These are phyloP conservation scores for Drosophila prostipennis DNA, from an alignment of 2,888 invertebrate species.

Conservation along the genomic window DNA sequence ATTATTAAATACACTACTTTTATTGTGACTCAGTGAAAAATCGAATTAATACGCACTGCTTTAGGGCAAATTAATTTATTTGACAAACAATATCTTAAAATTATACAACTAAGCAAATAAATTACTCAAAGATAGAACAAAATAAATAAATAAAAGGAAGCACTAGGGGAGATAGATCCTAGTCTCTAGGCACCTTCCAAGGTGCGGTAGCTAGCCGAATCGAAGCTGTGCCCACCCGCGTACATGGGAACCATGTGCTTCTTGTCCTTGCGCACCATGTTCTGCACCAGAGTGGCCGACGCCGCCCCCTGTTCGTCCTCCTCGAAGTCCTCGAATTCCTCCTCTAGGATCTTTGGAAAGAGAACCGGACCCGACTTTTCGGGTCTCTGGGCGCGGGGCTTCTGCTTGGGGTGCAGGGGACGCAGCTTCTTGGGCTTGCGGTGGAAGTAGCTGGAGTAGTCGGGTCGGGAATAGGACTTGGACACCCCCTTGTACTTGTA, in stretches of 20 bases:
- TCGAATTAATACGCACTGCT: not conserved
- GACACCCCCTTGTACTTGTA: constrained; percentile 77
- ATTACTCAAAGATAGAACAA: constrained; percentile 58
- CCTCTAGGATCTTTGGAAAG: constrained; percentile 53
- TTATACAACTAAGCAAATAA: constrained; percentile 54
- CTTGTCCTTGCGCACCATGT: constrained; percentile 82
- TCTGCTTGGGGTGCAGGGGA: constrained; percentile 41
- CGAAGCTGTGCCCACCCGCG: constrained; percentile 68
- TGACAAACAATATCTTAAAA: constrained; percentile 37
- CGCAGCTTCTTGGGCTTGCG: constrained; percentile 75
- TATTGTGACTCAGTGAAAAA: not conserved
- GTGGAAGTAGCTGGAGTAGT: constrained; percentile 81
- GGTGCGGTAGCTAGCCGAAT: constrained; percentile 37
- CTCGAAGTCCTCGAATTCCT: constrained; percentile 66
- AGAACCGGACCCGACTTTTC: constrained; percentile 61
- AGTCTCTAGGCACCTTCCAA: constrained; percentile 50
- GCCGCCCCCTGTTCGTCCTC: constrained; percentile 77
- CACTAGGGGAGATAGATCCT: constrained; percentile 22
- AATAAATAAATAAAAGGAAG: constrained; percentile 56
- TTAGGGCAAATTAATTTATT: constrained; percentile 52
- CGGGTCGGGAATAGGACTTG: constrained; percentile 65
- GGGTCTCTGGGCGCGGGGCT: constrained; percentile 37
- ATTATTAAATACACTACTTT: too few relatives aligned
- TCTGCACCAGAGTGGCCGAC: constrained; percentile 80
- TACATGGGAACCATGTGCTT: constrained; percentile 82